Percentiles rank a stretch among this genome's conserved stretches.
Conservation (phyloP, 2,113 vertebrate species). For the Sprattus sprattus region DNA sequence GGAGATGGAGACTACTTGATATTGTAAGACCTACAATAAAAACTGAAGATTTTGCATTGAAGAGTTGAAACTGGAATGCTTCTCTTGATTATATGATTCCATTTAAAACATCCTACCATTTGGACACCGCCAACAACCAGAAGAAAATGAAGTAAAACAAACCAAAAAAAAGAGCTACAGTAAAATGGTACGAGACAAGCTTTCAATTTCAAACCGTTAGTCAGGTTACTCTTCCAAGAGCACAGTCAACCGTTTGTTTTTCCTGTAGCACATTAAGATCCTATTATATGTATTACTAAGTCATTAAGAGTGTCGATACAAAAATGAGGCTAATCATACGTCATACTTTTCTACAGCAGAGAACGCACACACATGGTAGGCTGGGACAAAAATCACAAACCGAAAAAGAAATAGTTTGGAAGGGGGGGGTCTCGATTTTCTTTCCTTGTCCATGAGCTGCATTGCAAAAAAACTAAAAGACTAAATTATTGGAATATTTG, state of each 20-base stretch:
- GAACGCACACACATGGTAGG: conserved; percentile 87
- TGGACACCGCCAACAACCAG: conserved; percentile 6
- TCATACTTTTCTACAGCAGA: conserved; percentile 81
- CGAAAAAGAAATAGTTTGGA: conserved; percentile 51
- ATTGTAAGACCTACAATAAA: conserved; percentile 39
- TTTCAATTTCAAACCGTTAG: conserved; percentile 15
- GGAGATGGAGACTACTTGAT: conserved; percentile 48
- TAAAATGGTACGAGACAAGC: conserved; percentile 16
- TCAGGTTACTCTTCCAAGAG: neutral
- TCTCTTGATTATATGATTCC: conserved; percentile 11
- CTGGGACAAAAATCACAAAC: conserved; percentile 82
- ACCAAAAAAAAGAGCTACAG: neutral
- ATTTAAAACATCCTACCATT: neutral
- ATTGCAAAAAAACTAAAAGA: conserved; percentile 78
- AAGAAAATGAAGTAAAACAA: neutral
- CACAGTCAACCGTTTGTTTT: conserved; percentile 30
- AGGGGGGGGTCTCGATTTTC: conserved; percentile 56
- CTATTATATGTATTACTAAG: conserved; percentile 12
- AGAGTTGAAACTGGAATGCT: conserved; percentile 5
- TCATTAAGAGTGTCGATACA: conserved; percentile 68
- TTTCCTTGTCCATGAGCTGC: conserved; percentile 79
- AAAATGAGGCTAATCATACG: conserved; percentile 86
- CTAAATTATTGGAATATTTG: conserved; percentile 75
- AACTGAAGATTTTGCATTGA: neutral
- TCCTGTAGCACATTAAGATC: conserved; percentile 50